Base-by-base conservation (phyloP, 2,888 invertebrate genomes). In the Diadromus collaris region DNA sequence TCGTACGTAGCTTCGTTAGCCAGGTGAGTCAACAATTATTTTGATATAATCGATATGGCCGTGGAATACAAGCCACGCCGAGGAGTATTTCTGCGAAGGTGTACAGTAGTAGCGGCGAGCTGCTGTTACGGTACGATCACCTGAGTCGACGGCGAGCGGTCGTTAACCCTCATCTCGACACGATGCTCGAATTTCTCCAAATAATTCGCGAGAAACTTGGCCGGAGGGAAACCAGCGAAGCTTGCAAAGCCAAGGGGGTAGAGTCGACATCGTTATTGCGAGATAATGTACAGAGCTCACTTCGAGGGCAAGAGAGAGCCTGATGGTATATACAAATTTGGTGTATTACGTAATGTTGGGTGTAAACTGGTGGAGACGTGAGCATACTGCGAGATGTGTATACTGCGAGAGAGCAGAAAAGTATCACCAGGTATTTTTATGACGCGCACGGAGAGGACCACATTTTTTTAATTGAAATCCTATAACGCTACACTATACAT, bases 1-100 rank as follows among this genome's bases (percentile, higher is more conserved):
- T 61, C 69, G 72, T 56, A 41, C 51, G 60, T 63, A 60, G 76
- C 68, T 72, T 79, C 76, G 79, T 79, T 79, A 79, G 72, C 64
- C 79, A 68, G 63, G 74, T 72, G 76, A 76, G 76, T 75, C 79
- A 69, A 79, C 79, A 72, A 79, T 79, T 79, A 79, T 79, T 72
- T 76, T 72, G 79, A n/a, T n/a, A n/a, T 76, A 79, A 79, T 79
- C 76, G 79, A 74, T 76, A 79, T 72, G 71, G 79, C 46, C 56
- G 61, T 16, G 73, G 32, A 51, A 58, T 67, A 48, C 63, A 56
- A 58, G 77, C 41, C 38, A 68, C 41, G 70, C 46, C 56, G 46
- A 68, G 65, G 56, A 41, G 73, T 41, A 77, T 80, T 80, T 80
- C 77, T 73, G 16, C 69, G 10, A 79, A 56, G 73, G 34, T 67